A percentile compares a stretch with the other conserved stretches of the same genome.
Conservation (phyloP, 92 coral and sea anemone species). For the Palythoa caribaeorum region DNA sequence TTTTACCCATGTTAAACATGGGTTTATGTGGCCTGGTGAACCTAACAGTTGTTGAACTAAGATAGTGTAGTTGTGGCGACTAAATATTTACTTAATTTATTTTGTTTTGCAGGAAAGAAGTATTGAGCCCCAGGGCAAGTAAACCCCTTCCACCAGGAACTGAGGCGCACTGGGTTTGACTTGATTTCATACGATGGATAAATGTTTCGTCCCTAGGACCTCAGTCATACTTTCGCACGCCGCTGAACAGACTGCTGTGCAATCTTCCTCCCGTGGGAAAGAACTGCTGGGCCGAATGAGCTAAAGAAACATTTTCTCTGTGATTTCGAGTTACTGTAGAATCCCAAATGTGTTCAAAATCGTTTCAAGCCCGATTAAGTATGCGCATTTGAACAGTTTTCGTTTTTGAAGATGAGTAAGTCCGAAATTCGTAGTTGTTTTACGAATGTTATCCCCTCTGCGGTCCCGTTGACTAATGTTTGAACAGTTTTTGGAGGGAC, state of each 20-base stretch:
- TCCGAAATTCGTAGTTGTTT: neutral
- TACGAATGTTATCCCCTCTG: neutral
- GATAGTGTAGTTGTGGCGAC: neutral
- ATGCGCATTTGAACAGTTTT: neutral
- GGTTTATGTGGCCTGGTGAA: too few relatives aligned
- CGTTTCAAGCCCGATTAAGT: neutral
- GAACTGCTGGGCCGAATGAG: neutral
- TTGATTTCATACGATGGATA: neutral
- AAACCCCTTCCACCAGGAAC: constrained; percentile 45
- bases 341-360: neutral
- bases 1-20: too few relatives aligned
- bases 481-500: neutral
- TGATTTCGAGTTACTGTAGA: neutral
- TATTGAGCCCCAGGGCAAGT: constrained; percentile 28
- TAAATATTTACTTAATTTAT: neutral
- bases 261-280: neutral
- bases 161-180: constrained; percentile 46
- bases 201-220: neutral
- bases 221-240: neutral
- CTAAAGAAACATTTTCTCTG: neutral
- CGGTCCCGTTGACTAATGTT: neutral
- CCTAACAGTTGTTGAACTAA: neutral
- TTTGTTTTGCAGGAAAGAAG: constrained; percentile 31
- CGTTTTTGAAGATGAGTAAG: neutral
- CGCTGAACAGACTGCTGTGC: neutral